Percentiles rank a stretch among this genome's conserved stretches.
Conservation (phyloP, 2,113 vertebrate species). For the Proterorhinus semilunaris region DNA sequence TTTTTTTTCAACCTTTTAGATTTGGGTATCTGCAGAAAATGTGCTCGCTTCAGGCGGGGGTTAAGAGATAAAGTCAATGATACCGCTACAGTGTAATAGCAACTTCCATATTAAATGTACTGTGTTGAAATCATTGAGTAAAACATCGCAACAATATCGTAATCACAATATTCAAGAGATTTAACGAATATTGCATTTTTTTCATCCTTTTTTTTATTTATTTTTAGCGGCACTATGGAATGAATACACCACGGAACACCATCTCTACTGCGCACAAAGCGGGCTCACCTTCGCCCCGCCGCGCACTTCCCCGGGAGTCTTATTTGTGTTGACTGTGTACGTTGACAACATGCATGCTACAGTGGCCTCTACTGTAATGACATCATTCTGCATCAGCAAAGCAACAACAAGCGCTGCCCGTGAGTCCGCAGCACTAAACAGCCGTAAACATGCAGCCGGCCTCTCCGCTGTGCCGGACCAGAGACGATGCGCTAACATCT, state of each 20-base stretch:
- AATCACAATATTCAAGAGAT: too few species aligned
- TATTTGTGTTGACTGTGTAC: constrained; percentile 3
- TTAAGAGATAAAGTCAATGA: too few species aligned
- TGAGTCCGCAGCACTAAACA: constrained; percentile 15
- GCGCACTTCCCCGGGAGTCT: not conserved
- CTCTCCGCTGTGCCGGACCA: constrained; percentile 9
- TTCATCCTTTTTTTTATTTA: too few species aligned
- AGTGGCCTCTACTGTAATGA: constrained; percentile 11
- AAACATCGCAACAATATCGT: too few species aligned
- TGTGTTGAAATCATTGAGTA: too few species aligned
- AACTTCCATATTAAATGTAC: too few species aligned
- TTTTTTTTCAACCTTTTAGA: too few species aligned
- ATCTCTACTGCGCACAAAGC: not conserved
- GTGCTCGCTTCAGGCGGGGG: too few species aligned
- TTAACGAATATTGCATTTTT: too few species aligned
- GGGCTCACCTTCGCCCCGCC: not conserved
- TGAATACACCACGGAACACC: not conserved
- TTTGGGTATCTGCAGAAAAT: too few species aligned
- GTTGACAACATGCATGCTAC: constrained; percentile 8
- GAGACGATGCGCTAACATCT: constrained; percentile 24
- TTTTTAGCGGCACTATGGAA: too few species aligned
- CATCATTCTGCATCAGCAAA: constrained; percentile 11
- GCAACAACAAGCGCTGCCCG: not conserved
- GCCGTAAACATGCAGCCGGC: constrained; percentile 9
- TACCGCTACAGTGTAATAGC: too few species aligned